Percentiles rank a stretch among this genome's conserved stretches.
phyloP scores from a whole-genome alignment of 2,113 vertebrate genomes.

The Gopherus flavomarginatus region DNA sequence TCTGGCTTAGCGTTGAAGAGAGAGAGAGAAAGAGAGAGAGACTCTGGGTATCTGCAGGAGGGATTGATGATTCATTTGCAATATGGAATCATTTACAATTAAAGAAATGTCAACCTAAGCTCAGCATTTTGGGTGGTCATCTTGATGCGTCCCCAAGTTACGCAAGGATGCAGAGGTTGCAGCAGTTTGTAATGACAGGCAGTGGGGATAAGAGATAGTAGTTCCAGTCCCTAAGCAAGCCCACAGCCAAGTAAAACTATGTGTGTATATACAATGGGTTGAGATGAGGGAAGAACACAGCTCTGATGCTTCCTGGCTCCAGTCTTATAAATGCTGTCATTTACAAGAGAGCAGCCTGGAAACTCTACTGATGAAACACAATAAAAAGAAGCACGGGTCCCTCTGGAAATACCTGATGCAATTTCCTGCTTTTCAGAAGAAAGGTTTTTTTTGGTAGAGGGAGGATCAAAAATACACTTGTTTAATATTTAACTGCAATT shows the following conservation, averaged over 20 bases:
- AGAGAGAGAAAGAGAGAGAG: too few relatives aligned
- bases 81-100: not conserved
- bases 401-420: not conserved
- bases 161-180: not conserved
- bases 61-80: not conserved
- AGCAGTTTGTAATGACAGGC: not conserved
- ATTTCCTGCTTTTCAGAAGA: not conserved
- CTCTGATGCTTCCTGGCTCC: not conserved
- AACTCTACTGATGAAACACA: not conserved
- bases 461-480: not conserved
- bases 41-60: not conserved
- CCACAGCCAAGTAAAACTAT: not conserved
- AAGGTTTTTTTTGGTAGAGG: not conserved
- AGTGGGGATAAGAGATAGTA: not conserved
- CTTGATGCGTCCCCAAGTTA: not conserved
- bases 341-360: not conserved
- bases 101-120: not conserved
- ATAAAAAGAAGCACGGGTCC: not conserved
- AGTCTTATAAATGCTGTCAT: not conserved
- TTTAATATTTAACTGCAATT: not conserved
- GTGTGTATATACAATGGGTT: not conserved
- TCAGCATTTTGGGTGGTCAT: not conserved
- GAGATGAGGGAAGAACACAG: not conserved
- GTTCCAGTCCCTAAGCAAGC: not conserved
- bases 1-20: too few relatives aligned